Evolutionary conservation across 2,888 invertebrate species (phyloP).

Genomic region (Pandemis corylana): DNA sequence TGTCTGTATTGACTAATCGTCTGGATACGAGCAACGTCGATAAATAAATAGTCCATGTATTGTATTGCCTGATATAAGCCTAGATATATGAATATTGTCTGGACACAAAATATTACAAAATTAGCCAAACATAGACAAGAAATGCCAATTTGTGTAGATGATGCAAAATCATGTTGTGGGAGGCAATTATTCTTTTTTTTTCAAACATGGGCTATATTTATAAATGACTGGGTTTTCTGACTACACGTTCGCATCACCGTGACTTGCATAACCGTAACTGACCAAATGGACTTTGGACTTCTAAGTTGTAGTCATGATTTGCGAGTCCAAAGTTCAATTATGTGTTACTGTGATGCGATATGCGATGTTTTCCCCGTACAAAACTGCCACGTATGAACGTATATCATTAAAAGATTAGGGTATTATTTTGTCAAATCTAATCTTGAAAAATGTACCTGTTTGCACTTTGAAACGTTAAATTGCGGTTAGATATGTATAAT

Average conservation of each 20-base stretch:
- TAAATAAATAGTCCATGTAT: not conserved
- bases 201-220: slow-evolving; percentile 26
- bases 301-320: slow-evolving; percentile 10
- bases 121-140: not conserved
- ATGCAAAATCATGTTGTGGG: slow-evolving; percentile 9
- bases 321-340: slow-evolving; percentile 23
- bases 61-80: no score
- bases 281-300: slow-evolving; percentile 26
- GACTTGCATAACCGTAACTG: slow-evolving; percentile 31
- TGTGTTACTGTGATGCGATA: not conserved
- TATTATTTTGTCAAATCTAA: slow-evolving; percentile 1
- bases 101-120: not conserved
- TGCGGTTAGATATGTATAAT: slow-evolving; percentile 1
- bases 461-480: slow-evolving; percentile 3
- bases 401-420: slow-evolving; percentile 2
- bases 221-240: slow-evolving; percentile 32
- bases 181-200: slow-evolving; percentile 15
- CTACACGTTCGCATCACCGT: slow-evolving; percentile 24
- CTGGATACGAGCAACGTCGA: not conserved
- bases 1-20: slow-evolving; percentile 1
- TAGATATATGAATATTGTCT: not conserved
- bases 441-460: slow-evolving; percentile 1
- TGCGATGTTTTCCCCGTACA: not conserved
- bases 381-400: not conserved
- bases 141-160: slow-evolving; percentile 21